Base-by-base conservation (phyloP, 2,888 invertebrate genomes). In the Conus canariensis region DNA sequence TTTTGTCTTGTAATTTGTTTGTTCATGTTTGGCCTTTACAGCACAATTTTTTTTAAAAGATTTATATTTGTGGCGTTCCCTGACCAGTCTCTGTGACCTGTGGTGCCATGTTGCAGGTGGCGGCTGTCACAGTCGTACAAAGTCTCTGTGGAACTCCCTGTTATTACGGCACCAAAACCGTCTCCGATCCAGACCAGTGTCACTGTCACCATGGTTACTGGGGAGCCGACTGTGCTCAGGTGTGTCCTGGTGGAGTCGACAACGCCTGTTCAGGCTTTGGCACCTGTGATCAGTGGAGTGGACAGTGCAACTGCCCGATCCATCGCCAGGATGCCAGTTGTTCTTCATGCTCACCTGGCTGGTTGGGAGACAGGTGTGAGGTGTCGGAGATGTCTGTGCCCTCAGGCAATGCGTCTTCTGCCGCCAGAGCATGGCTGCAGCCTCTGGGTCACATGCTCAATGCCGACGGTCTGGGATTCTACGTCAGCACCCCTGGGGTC, bases 211-310 rank as follows among this genome's bases (percentile, higher is more conserved):
- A 77, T 22, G 92, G 92, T 22, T 92, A 89, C 91, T 92, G 92
- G 92, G 93, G 93, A 56, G 82, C 90, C 0, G 85, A 93, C 56
- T 94, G 94, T 90, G 90, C 92, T 19, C 83, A 87, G n/a, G 91
- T 92, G 58, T 94, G 94, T 90, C 94, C 94, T 22, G 94, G 94
- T 59, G 94, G 94, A 12, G 90, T 91, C 6, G 56, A 25, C 4
- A 91, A 90, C 45, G 93, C 94, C 22, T 94, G 94, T 85, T 92
- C 92, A 16, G 94, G 94, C 4, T 92, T 92, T 85, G 94, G 94
- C 30, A 92, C 93, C 58, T 94, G 94, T 90, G 92, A 94, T 88
- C 80, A 88, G 22, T 56, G 85, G 16, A 92, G 90, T 6, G 94
- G 94, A 12, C 30, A 45, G 30, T 95, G 94, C 90, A 56, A 90